A percentile compares a stretch with the other conserved stretches of the same genome.
Conservation (phyloP, 1,140 invertebrate species). For the Lycorma delicatula region DNA sequence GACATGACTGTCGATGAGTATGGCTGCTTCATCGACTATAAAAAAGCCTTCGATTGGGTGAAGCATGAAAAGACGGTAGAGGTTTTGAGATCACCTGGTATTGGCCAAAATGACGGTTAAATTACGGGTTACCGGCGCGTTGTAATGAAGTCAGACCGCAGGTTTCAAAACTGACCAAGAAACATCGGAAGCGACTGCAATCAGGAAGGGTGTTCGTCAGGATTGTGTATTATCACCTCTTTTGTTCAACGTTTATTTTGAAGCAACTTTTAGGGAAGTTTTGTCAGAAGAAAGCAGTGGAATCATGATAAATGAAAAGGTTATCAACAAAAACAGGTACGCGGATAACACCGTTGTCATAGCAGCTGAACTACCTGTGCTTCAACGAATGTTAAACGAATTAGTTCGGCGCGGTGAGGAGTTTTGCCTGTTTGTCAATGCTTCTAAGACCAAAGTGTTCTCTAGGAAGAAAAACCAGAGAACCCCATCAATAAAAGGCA, state of each 20-base stretch:
- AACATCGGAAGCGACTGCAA: conserved; percentile 12
- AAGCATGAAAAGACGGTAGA: conserved; percentile 15
- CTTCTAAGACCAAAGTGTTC: too few relatives aligned
- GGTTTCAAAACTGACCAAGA: conserved; percentile 5
- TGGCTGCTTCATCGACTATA: conserved; percentile 23
- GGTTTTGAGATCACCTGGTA: conserved; percentile 16
- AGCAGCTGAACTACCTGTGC: too few relatives aligned
- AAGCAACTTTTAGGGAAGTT: conserved; percentile 13
- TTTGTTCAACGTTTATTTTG: conserved; percentile 32
- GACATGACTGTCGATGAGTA: conserved; percentile 18
- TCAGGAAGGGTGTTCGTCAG: conserved; percentile 26
- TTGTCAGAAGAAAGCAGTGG: conserved; percentile 11
- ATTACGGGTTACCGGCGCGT: conserved; percentile 18
- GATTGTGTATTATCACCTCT: conserved; percentile 31
- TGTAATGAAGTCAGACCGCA: conserved; percentile 19
- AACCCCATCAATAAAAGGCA: too few relatives aligned
- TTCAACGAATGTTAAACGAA: too few relatives aligned
- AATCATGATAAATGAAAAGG: conserved; percentile 13
- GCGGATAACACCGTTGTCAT: not conserved
- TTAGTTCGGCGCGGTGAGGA: too few relatives aligned
- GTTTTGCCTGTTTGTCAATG: too few relatives aligned
- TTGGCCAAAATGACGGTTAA: conserved; percentile 19
- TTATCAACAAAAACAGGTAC: too few relatives aligned
- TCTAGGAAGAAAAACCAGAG: too few relatives aligned
- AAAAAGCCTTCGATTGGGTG: conserved; percentile 22